phyloP scores from a whole-genome alignment of 2,797 vertebrate genomes.

The Liasis olivaceus region DNA sequence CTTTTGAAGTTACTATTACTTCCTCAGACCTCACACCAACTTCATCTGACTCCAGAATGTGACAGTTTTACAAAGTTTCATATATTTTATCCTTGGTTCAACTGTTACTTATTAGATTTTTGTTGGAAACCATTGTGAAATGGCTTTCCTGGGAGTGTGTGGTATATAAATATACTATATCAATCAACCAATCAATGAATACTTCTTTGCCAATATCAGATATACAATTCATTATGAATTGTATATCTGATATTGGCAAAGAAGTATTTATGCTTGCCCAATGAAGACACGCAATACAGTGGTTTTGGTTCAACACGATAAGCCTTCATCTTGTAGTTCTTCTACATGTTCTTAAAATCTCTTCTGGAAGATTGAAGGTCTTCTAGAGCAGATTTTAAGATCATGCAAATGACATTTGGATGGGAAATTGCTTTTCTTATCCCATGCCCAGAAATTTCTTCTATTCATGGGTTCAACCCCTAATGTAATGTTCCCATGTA shows the following conservation, averaged over 20 bases:
- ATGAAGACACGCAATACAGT: neutral
- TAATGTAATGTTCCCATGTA: neutral
- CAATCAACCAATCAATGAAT: neutral
- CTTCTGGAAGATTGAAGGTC: neutral
- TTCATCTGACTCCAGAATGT: neutral
- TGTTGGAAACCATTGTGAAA: neutral
- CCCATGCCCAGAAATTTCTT: neutral
- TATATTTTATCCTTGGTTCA: too few relatives aligned
- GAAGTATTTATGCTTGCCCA: neutral
- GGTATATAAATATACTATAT: neutral
- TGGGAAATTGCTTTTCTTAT: neutral
- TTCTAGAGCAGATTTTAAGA: neutral
- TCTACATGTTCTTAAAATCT: neutral
- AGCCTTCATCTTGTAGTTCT: neutral
- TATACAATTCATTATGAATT: too few relatives aligned
- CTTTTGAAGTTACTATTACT: neutral
- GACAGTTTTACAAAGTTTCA: neutral
- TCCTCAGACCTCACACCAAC: neutral
- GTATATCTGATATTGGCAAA: neutral
- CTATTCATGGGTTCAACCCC: neutral
- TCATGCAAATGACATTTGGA: neutral
- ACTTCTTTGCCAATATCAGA: neutral
- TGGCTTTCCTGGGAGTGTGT: neutral
- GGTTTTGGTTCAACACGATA: neutral
- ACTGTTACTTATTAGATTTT: neutral